Evolutionary conservation across 2,888 invertebrate genomes (phyloP), one percentile per base, ranked within the genome.

Genomic region (Eupithecia centaureata): DNA sequence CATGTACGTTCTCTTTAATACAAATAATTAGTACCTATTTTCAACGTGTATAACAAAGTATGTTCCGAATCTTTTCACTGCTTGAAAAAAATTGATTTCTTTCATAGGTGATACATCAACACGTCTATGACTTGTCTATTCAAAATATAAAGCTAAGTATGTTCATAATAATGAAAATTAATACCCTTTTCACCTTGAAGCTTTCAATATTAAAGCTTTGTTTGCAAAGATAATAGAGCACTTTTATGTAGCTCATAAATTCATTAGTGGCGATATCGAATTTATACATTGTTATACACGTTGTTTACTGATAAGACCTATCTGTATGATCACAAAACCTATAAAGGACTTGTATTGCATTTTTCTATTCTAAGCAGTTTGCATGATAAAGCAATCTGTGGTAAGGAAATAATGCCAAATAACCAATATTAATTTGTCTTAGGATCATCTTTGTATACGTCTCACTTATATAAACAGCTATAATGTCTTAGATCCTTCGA

Each of bases 1-100:
- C 92, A 90, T 91, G 92, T 92, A 92, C 80, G 92, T 92, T 83
- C 71, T 58, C 65, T 25, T 42, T 63, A 18, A 18, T 8, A 10
- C n/a, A n/a, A n/a, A n/a, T n/a, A n/a, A n/a, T 59, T 51, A 57
- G n/a, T n/a, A n/a, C n/a, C 38, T 58, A 67, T 30, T 54, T 38
- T 57, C 47, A 62, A 60, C 59, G 59, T 67, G 59, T n/a, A 47
- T 4, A 62, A 58, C 10, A 15, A 59, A 65, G 54, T 65, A 65
- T 4, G 5, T 13, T 10, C 42, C 22, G 33, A 58, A 35, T 10
- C 5, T 30, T 47, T 47, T 42, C 0, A 42, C 18, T 8, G 18
- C 18, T n/a, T 8, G 7, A n/a, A n/a, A n/a, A n/a, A n/a, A n/a
- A n/a, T n/a, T n/a, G 8, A 42, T 2, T 47, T 22, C 22, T 22